These are phyloP conservation scores for Ormyrus nitidulus DNA, from an alignment of 2,888 invertebrate species.

Conservation along the genomic window DNA sequence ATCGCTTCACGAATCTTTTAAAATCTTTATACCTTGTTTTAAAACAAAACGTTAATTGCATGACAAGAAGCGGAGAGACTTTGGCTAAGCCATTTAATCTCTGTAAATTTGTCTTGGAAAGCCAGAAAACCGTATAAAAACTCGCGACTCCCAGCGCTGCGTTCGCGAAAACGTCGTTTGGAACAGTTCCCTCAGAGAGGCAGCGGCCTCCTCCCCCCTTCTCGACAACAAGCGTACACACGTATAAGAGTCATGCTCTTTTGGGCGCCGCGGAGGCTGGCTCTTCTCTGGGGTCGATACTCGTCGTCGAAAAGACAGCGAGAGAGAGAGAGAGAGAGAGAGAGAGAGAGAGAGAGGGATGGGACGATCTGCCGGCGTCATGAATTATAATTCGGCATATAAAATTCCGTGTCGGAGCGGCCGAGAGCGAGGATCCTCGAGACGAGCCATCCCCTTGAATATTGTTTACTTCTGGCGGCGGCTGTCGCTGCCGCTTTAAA, in stretches of 20 bases:
- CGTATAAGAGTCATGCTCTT: not conserved
- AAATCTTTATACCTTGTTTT: no score
- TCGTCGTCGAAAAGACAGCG: slow-evolving; percentile 14
- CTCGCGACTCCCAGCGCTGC: no score
- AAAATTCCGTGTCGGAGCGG: slow-evolving; percentile 16
- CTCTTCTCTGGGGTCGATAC: slow-evolving; percentile 35
- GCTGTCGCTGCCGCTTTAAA: slow-evolving; percentile 15
- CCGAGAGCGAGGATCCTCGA: slow-evolving; percentile 15
- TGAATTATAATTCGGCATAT: slow-evolving; percentile 45
- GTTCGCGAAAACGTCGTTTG: not conserved
- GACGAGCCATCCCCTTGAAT: slow-evolving; percentile 28
- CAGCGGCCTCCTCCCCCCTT: not conserved
- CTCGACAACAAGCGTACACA: not conserved
- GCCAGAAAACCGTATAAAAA: no score
- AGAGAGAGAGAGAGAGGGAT: slow-evolving; percentile 3
- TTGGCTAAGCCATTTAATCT: no score
- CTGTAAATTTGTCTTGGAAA: no score
- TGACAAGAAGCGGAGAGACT: no score
- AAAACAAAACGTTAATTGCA: no score
- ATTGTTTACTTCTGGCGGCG: slow-evolving; percentile 31
- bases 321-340: not conserved
- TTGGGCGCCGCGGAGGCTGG: slow-evolving; percentile 30
- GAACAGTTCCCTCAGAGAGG: slow-evolving; percentile 13
- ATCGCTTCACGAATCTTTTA: no score
- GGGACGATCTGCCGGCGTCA: slow-evolving; percentile 13